Evolutionary conservation across 2,113 vertebrate species (phyloP).

Genomic region (Mobula birostris): DNA sequence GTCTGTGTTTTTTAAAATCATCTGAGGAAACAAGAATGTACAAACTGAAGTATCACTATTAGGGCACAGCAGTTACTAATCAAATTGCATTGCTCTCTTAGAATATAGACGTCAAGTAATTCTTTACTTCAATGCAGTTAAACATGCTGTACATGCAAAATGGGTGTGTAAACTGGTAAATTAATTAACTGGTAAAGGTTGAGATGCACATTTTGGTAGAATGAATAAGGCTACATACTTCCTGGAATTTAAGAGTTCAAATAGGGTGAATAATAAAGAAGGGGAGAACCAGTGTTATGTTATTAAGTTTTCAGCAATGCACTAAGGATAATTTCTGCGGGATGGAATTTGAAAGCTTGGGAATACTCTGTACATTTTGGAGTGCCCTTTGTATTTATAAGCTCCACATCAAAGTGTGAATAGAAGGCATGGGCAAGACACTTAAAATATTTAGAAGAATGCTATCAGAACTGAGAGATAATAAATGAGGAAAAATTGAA

Average conservation of each 20-base stretch:
- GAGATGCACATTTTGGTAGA: neutral
- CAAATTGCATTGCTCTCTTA: neutral
- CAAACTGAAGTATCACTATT: neutral
- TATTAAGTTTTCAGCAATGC: neutral
- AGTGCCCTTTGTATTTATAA: no score
- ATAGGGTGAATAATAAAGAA: neutral
- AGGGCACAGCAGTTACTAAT: neutral
- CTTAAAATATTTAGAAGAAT: neutral
- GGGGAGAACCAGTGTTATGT: neutral
- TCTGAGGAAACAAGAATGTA: neutral
- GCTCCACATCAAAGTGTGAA: neutral
- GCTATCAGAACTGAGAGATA: neutral
- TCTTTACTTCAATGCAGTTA: neutral
- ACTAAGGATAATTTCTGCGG: neutral
- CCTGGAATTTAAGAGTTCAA: neutral
- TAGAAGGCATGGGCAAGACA: neutral
- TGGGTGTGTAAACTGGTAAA: neutral
- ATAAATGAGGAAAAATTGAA: neutral
- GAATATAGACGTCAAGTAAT: neutral
- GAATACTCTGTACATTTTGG: no score
- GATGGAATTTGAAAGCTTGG: neutral
- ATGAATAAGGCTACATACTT: neutral
- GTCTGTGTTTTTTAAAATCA: neutral
- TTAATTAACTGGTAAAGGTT: neutral
- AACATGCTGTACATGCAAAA: neutral